Evolutionary conservation across 2,888 invertebrate species (phyloP).

Genomic region (Elgonia sp.): DNA sequence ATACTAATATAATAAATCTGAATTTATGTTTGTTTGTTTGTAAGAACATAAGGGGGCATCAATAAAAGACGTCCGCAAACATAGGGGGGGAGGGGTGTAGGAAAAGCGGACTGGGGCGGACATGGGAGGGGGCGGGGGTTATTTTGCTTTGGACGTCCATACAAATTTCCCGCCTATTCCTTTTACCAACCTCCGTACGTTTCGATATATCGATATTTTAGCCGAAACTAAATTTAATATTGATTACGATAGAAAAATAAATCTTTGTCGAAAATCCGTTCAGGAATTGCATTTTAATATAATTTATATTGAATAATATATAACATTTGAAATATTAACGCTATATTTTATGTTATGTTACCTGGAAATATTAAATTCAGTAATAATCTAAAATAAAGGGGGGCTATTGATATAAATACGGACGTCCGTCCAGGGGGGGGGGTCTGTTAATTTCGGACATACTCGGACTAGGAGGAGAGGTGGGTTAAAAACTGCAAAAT

Average conservation of each 20-base stretch:
- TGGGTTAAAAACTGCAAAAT: no score
- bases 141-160: neutral
- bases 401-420: neutral
- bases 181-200: no score
- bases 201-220: no score
- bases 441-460: slow-evolving; percentile 30
- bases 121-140: slow-evolving; percentile 6
- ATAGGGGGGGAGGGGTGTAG: neutral
- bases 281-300: neutral
- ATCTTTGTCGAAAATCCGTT: no score
- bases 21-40: no score
- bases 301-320: no score
- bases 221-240: no score
- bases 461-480: no score
- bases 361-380: slow-evolving; percentile 1
- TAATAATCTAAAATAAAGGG: slow-evolving; percentile 6
- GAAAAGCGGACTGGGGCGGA: neutral
- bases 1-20: no score
- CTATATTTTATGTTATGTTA: neutral
- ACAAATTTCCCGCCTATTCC: neutral
- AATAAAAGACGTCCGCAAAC: neutral
- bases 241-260: no score
- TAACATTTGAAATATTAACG: no score
- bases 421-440: slow-evolving; percentile 14
- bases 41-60: neutral